Base-by-base conservation (phyloP, 2,113 vertebrate genomes). In the Falcunculus frontatus region DNA sequence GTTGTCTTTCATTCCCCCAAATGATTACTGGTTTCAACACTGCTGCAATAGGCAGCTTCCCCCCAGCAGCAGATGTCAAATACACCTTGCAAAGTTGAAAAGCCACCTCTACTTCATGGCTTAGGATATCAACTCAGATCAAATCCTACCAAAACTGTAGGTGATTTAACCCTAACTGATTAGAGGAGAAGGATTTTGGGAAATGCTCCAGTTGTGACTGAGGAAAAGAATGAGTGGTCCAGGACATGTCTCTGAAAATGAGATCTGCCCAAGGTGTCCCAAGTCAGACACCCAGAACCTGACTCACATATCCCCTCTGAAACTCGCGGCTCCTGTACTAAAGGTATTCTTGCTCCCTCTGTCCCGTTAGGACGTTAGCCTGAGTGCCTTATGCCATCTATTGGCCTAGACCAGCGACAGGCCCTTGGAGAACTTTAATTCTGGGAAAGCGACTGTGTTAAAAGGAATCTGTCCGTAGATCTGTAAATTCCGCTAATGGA, bases 361-460 rank as follows among this genome's bases (percentile, higher is more conserved):
- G 50, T 39, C 55, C 65, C 74, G 29, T 57, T 5, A 74, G 55
- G 72, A 75, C 10, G 16, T 32, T 47, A 82, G 60, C 44, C 77
- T 64, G 84, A 94, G 82, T 62, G 73, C 93, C 93, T 96, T 73
- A 65, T 96, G 96, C 96, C 96, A 97, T 84, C 95, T 96, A 94
- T 96, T 92, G 92, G 93, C 83, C 88, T 89, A 56, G 68, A 81
- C 53, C 57, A 84, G 92, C 3, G 88, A 90, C 27, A 19, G 80
- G 85, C 20, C 8, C 57, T 82, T 74, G 3, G 26, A 87, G 79
- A 95, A 90, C 95, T 96, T 96, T 75, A 68, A 82, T 97, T 96
- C 95, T 96, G 94, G 92, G 92, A 95, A 94, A 93, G 80, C 0
- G 1, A 76, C 53, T 65, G 49, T 72, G 73, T 90, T 94, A 87